A percentile compares a stretch with the other conserved stretches of the same genome.
phyloP scores from a whole-genome alignment of 1,140 invertebrate genomes.

The Dolichoris vasculosae region DNA sequence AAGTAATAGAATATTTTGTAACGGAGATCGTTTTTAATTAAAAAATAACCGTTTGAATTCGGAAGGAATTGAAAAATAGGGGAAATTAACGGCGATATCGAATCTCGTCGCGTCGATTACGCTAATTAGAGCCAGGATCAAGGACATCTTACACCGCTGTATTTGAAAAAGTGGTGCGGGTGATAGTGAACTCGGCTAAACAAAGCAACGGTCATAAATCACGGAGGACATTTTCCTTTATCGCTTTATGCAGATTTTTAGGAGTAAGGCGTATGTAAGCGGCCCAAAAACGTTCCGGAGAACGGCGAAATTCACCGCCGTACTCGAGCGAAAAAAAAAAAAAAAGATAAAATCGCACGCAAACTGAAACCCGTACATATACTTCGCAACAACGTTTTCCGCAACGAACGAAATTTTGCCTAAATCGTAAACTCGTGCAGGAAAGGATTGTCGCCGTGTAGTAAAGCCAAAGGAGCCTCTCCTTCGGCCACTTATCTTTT shows the following conservation, averaged over 20 bases:
- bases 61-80: not conserved
- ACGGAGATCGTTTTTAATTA: not conserved
- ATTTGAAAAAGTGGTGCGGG: conserved; percentile 3
- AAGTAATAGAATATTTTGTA: not conserved
- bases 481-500: too few relatives aligned
- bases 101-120: not conserved
- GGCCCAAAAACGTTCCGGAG: not conserved
- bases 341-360: too few relatives aligned
- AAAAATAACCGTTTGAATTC: not conserved
- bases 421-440: too few relatives aligned
- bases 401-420: too few relatives aligned
- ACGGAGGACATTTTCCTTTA: conserved; percentile 24
- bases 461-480: too few relatives aligned
- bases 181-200: conserved; percentile 1
- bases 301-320: not conserved
- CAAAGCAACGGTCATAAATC: conserved; percentile 9
- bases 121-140: not conserved
- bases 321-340: not conserved
- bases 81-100: not conserved
- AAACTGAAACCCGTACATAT: too few relatives aligned
- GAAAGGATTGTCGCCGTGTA: too few relatives aligned
- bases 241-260: conserved; percentile 33
- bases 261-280: not conserved
- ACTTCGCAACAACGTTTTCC: too few relatives aligned
- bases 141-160: not conserved